phyloP scores from a whole-genome alignment of 2,113 vertebrate genomes.

The Acrocephalus arundinaceus region DNA sequence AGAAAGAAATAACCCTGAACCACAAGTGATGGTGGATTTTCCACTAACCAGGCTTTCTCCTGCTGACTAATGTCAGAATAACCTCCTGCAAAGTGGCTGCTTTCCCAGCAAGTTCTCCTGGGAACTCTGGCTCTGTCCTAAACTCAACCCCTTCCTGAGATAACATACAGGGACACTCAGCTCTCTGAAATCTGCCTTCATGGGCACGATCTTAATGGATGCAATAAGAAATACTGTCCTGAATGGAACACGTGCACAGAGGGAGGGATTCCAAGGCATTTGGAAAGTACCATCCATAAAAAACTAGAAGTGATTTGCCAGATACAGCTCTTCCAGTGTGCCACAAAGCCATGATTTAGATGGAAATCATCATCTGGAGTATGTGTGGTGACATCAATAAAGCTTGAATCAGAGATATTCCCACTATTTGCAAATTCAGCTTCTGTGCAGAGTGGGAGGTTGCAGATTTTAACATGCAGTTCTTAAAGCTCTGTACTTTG shows the following conservation, averaged over 20 bases:
- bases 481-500: neutral
- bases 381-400: neutral
- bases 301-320: neutral
- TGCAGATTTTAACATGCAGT: neutral
- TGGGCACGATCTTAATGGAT: neutral
- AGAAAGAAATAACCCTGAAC: neutral
- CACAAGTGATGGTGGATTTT: neutral
- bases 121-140: neutral
- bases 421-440: conserved; percentile 2
- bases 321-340: neutral
- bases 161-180: neutral
- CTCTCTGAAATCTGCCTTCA: neutral
- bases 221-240: neutral
- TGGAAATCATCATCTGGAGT: neutral
- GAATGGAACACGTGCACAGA: neutral
- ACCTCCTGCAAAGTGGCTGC: neutral
- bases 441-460: neutral
- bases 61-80: neutral
- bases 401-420: neutral
- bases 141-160: neutral
- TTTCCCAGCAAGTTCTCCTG: neutral
- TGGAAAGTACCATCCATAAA: conserved; percentile 9
- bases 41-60: neutral
- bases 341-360: neutral
- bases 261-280: conserved; percentile 12